Base-by-base conservation (phyloP, 1,140 invertebrate species). In the Steinernema feltiae region DNA sequence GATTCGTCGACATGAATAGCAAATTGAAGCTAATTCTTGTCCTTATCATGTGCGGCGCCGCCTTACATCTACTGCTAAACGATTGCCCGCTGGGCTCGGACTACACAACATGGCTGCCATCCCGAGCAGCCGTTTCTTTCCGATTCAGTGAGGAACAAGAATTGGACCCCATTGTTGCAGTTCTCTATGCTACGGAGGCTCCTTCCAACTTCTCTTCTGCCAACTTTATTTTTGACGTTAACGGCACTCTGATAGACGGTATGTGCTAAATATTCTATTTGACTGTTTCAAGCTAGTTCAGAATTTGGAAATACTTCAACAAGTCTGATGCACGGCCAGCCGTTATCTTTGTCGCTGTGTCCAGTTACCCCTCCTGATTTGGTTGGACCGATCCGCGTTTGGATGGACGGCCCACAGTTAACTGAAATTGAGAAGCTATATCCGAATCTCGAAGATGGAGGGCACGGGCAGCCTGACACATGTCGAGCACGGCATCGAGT, bases 401-500 rank as follows among this genome's bases (percentile, higher is more conserved):
- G 79, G 77, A 70, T 86, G 48, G 84, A 85, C 72, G 70, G 32
- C 2, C 84, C 84, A 17, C 48, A 71, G 29, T 75, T 82, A 15
- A 30, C 75, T 21, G 48, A 80, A 48, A 32, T 85, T 7, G 77
- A 79, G 30, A 76, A 80, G 46, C 71, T 85, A 27, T 85, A 85
- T 75, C 76, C 83, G 15, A 69, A 80, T 30, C n/a, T 86, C 15
- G 77, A 82, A 35, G 30, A 27, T n/a, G 84, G 84, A 32, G 84
- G 84, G 21, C 84, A 86, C 75, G 78, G 80, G 53, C 48, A 81
- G 24, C 83, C 84, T 7, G 63, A 48, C 1, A 70, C 83, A 0
- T 85, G 84, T 70, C 48, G 41, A 70, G 74, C 83, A 70, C 46
- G 83, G 18, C 81, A 85, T 76, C 69, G 73, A 30, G 84, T 86